A percentile compares a stretch with the other conserved stretches of the same genome.
These are phyloP conservation scores for Sialis lutaria DNA, from an alignment of 2,888 invertebrate species.

Conservation along the genomic window DNA sequence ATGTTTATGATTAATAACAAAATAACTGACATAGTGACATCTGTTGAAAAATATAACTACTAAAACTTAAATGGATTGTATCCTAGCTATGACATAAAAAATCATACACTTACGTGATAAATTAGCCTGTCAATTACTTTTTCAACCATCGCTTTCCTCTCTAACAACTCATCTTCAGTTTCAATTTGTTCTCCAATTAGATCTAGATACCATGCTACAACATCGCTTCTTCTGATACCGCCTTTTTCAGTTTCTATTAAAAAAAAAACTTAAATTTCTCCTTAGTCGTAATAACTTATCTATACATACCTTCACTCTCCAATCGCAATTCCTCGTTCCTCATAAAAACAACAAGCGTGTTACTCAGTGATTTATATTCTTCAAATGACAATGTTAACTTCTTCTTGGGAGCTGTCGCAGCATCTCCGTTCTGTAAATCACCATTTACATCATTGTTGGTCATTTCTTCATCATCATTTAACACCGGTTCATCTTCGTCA, in stretches of 20 bases:
- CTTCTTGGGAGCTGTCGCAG: conserved; percentile 36
- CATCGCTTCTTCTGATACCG: conserved; percentile 58
- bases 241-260: conserved; percentile 22
- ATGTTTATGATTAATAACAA: no score
- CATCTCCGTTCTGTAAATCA: conserved; percentile 12
- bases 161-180: conserved; percentile 74
- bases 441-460: conserved; percentile 27
- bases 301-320: conserved; percentile 35
- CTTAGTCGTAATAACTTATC: background rate
- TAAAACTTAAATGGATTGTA: background rate
- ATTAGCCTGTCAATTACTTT: conserved; percentile 86
- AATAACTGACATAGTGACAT: background rate
- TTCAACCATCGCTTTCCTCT: conserved; percentile 77
- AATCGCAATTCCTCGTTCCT: conserved; percentile 60
- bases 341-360: conserved; percentile 81
- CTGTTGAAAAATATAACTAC: background rate
- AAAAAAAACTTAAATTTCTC: background rate
- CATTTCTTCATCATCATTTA: conserved; percentile 18
- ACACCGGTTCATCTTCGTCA: conserved; percentile 35
- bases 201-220: conserved; percentile 88
- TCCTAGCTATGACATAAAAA: background rate
- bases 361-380: conserved; percentile 83
- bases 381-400: conserved; percentile 76
- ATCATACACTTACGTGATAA: conserved; percentile 45
- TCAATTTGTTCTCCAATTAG: conserved; percentile 78